Evolutionary conservation across 2,113 vertebrate species (phyloP).

Genomic region (Siphamia tubifer): DNA sequence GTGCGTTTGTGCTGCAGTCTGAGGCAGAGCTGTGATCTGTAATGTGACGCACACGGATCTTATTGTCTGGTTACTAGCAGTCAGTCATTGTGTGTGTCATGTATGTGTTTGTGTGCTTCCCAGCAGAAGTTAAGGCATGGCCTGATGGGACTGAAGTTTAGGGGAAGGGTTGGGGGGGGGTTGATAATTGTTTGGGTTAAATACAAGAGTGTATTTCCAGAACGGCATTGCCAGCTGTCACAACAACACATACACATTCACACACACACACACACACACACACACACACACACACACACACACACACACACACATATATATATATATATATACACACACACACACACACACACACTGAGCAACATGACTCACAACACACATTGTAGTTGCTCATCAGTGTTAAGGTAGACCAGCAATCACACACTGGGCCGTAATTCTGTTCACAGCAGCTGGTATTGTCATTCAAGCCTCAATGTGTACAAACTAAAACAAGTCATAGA

Average conservation of each 20-base stretch:
- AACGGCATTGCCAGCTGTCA: slow-evolving; percentile 73
- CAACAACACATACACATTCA: slow-evolving; percentile 24
- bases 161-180: slow-evolving; percentile 22
- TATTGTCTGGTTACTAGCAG: slow-evolving; percentile 16
- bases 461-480: slow-evolving; percentile 15
- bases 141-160: slow-evolving; percentile 17
- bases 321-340: not conserved
- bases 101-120: slow-evolving; percentile 37
- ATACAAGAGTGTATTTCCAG: slow-evolving; percentile 68
- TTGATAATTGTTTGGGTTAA: slow-evolving; percentile 57
- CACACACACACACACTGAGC: slow-evolving; percentile 1
- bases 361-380: not conserved
- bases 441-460: slow-evolving; percentile 36
- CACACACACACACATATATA: too few species aligned
- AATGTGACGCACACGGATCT: slow-evolving; percentile 14
- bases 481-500: not conserved
- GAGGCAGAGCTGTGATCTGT: slow-evolving; percentile 22
- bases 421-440: not conserved
- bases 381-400: slow-evolving; percentile 37
- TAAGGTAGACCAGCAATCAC: slow-evolving; percentile 11
- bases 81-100: not conserved
- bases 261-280: not conserved
- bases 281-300: slow-evolving; percentile 8
- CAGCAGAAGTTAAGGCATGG: slow-evolving; percentile 11
- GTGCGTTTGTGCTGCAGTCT: not conserved